These are phyloP conservation scores for Agapetus fuscipes DNA, from an alignment of 2,888 invertebrate species.

Conservation along the genomic window DNA sequence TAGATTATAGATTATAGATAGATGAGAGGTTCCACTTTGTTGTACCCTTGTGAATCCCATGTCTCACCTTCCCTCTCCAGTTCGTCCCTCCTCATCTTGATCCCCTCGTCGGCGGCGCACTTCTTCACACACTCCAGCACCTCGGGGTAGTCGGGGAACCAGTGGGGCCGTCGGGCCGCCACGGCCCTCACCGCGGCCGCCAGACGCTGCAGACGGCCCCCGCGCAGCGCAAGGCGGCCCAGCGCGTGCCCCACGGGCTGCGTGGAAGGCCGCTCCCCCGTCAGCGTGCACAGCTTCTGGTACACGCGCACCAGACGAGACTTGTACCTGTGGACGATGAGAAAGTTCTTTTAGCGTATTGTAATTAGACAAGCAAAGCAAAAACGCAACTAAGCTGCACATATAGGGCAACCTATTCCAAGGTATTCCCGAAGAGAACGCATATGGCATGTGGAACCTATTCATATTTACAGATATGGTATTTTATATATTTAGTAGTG, in stretches of 20 bases:
- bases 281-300: constrained; percentile 55
- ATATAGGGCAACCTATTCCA: too few relatives aligned
- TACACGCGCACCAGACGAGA: constrained; percentile 39
- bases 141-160: constrained; percentile 38
- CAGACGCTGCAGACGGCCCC: constrained; percentile 34
- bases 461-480: too few relatives aligned
- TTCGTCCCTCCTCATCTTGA: constrained; percentile 6
- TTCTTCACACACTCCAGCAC: constrained; percentile 28
- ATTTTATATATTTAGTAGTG: too few relatives aligned
- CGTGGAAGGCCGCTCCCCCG: constrained; percentile 28
- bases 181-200: constrained; percentile 37
- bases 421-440: too few relatives aligned
- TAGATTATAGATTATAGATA: too few relatives aligned
- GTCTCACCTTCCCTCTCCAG: constrained; percentile 15
- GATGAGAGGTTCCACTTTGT: too few relatives aligned
- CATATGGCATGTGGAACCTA: too few relatives aligned
- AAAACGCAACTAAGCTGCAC: too few relatives aligned
- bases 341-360: too few relatives aligned
- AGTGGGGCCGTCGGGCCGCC: constrained; percentile 23
- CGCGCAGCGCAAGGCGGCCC: constrained; percentile 29
- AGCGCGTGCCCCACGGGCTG: constrained; percentile 31
- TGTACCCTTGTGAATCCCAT: too few relatives aligned
- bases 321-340: constrained; percentile 35
- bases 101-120: constrained; percentile 11
- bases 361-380: too few relatives aligned